phyloP scores from a whole-genome alignment of 2,888 invertebrate species.

The Trichopria drosophilae region DNA sequence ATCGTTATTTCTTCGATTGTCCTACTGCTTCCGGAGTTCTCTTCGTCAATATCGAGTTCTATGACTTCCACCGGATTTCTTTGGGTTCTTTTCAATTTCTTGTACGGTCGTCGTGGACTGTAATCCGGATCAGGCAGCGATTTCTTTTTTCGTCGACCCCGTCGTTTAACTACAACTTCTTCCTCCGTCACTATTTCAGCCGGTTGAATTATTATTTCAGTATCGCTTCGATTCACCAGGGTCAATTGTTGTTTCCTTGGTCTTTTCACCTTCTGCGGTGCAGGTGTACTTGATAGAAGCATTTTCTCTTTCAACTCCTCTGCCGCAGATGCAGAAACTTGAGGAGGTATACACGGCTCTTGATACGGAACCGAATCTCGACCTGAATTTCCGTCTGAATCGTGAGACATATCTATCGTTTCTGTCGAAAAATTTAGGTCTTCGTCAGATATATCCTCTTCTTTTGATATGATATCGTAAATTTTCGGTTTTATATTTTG shows the following conservation, averaged over 20 bases:
- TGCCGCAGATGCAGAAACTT: too few relatives aligned
- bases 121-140: constrained; percentile 40
- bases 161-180: constrained; percentile 38
- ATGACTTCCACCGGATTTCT: constrained; percentile 49
- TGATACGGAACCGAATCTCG: too few relatives aligned
- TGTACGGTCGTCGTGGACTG: constrained; percentile 39
- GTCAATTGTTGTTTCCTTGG: constrained; percentile 54
- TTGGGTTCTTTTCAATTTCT: constrained; percentile 36
- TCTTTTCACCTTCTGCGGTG: constrained; percentile 48
- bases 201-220: constrained; percentile 56
- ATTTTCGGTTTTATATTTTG: too few relatives aligned
- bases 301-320: background rate
- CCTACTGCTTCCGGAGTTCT: constrained; percentile 22
- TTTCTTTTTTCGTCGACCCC: constrained; percentile 48
- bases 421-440: too few relatives aligned
- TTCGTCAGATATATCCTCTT: too few relatives aligned
- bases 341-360: too few relatives aligned
- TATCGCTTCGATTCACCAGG: constrained; percentile 53
- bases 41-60: constrained; percentile 49
- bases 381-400: too few relatives aligned
- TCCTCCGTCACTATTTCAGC: constrained; percentile 45
- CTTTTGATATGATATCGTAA: too few relatives aligned
- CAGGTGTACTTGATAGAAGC: background rate
- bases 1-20: constrained; percentile 49
- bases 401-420: too few relatives aligned